Percentiles rank a stretch among this genome's conserved stretches.
phyloP scores from a whole-genome alignment of 1,140 invertebrate genomes.

The Leguminivora glycinivorella region DNA sequence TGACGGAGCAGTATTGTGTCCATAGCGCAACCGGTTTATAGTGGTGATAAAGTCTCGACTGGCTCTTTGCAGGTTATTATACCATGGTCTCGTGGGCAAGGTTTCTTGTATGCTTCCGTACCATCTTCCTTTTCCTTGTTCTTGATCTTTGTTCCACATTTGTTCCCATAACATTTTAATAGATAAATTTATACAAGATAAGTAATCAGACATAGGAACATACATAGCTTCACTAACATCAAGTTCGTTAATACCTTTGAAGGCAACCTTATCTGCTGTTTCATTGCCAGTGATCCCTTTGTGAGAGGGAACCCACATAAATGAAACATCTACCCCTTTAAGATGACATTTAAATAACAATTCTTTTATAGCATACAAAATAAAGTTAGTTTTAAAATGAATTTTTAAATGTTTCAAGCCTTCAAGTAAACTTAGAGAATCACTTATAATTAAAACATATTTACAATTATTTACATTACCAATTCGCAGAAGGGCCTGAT shows the following conservation, averaged over 20 bases:
- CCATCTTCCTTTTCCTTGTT: not conserved
- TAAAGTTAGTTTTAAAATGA: too few relatives aligned
- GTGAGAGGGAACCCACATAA: slow-evolving; percentile 21
- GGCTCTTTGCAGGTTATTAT: not conserved
- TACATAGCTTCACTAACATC: not conserved
- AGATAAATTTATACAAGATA: not conserved
- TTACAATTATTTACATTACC: slow-evolving; percentile 21
- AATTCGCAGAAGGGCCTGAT: not conserved
- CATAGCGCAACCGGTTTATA: not conserved
- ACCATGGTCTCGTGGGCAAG: not conserved
- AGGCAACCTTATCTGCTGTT: not conserved
- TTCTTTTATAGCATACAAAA: not conserved
- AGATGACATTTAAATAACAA: not conserved
- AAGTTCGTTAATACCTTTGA: not conserved
- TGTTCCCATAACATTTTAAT: not conserved
- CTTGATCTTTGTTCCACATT: slow-evolving; percentile 2
- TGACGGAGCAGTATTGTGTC: too few relatives aligned
- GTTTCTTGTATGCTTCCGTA: not conserved
- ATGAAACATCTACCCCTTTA: not conserved
- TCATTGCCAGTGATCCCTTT: slow-evolving; percentile 10
- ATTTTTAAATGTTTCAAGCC: not conserved
- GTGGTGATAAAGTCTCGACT: not conserved
- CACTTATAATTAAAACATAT: not conserved
- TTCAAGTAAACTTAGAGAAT: slow-evolving; percentile 1
- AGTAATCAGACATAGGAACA: not conserved